Evolutionary conservation across 2,888 invertebrate species (phyloP).

Genomic region (Brassicogethes aeneus): DNA sequence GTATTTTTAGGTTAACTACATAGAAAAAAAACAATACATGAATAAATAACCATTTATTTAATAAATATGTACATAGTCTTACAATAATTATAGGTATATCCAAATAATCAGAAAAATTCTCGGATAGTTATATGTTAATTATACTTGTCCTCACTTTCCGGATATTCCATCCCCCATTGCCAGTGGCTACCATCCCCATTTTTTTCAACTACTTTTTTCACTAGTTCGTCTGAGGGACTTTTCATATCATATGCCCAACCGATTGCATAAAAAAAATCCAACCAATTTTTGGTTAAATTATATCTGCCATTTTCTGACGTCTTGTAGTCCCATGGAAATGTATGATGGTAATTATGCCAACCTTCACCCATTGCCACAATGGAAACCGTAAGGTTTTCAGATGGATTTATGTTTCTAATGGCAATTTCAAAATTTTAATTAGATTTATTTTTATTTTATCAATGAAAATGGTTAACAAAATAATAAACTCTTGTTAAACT

Average conservation of each 20-base stretch:
- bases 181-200: slow-evolving; percentile 41
- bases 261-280: slow-evolving; percentile 60
- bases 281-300: slow-evolving; percentile 59
- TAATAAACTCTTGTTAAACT: neutral
- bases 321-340: slow-evolving; percentile 91
- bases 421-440: slow-evolving; percentile 6
- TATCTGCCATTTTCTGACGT: slow-evolving; percentile 67
- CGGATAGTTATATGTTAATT: no score
- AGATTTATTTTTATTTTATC: no score
- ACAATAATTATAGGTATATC: no score
- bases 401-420: slow-evolving; percentile 65
- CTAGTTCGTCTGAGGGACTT: slow-evolving; percentile 48
- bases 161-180: neutral
- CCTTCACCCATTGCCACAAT: slow-evolving; percentile 73
- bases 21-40: no score
- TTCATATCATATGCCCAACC: slow-evolving; percentile 73
- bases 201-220: slow-evolving; percentile 44
- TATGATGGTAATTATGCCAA: slow-evolving; percentile 93
- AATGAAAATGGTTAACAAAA: no score
- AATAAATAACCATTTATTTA: no score
- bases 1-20: no score
- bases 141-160: neutral
- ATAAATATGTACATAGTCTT: no score
- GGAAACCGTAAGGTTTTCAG: slow-evolving; percentile 68
- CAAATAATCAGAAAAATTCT: no score